Conservation (phyloP, 2,888 invertebrate genomes). For the Polylopha cassiicola region DNA sequence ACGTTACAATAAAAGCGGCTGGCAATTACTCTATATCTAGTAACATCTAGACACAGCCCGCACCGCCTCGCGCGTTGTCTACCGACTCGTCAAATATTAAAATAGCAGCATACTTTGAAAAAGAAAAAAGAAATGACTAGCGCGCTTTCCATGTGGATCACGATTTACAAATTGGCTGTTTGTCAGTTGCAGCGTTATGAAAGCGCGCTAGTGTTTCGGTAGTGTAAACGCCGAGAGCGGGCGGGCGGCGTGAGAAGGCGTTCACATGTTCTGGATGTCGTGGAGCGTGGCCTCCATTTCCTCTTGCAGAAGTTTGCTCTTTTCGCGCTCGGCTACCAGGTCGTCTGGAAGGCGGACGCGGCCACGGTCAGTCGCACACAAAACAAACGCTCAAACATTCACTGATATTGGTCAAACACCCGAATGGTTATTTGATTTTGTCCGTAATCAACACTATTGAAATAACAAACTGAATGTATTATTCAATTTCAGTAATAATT, state of each 20-base stretch:
- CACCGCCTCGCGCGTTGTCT: constrained; percentile 38
- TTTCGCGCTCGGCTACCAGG: constrained; percentile 94
- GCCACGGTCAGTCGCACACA: constrained; percentile 68
- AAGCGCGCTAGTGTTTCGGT: constrained; percentile 29
- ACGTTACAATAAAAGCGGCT: constrained; percentile 69
- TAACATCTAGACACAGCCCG: constrained; percentile 64
- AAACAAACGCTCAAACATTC: constrained; percentile 41
- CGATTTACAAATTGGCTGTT: constrained; percentile 29
- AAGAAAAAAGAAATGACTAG: constrained; percentile 20
- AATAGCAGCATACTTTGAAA: constrained; percentile 12
- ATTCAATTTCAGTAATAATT: background rate
- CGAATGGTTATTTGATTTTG: background rate
- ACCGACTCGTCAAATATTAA: constrained; percentile 28
- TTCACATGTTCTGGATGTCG: constrained; percentile 99
- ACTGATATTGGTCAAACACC: constrained; percentile 3
- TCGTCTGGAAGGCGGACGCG: constrained; percentile 88
- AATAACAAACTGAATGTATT: too few relatives aligned
- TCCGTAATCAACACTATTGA: too few relatives aligned
- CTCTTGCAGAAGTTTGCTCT: constrained; percentile 96
- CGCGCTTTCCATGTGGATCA: constrained; percentile 24
- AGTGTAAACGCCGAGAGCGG: constrained; percentile 25
- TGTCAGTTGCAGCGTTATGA: constrained; percentile 26
- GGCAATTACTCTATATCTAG: constrained; percentile 71
- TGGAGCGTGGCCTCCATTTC: constrained; percentile 99
- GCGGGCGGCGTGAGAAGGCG: constrained; percentile 44